phyloP scores from a whole-genome alignment of 2,888 invertebrate genomes.

The Coelinius sp. region DNA sequence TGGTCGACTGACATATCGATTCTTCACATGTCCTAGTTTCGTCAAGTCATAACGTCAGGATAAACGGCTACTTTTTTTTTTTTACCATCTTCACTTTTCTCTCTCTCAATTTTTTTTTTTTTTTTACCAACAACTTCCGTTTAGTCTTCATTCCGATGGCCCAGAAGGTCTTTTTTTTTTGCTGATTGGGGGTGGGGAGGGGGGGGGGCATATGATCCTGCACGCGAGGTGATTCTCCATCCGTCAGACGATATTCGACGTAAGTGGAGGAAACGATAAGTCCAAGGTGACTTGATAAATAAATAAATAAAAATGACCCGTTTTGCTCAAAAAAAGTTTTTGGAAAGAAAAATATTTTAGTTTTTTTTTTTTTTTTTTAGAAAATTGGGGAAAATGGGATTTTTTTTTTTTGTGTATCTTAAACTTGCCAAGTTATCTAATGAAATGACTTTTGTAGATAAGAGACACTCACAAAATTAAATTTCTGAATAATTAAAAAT shows the following conservation, averaged over 20 bases:
- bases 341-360: too few relatives aligned
- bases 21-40: slow-evolving; percentile 61
- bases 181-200: not conserved
- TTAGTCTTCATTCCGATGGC: slow-evolving; percentile 12
- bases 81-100: not conserved
- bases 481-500: not conserved
- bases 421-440: too few relatives aligned
- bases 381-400: too few relatives aligned
- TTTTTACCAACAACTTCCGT: slow-evolving; percentile 7
- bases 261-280: slow-evolving; percentile 2
- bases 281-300: slow-evolving; percentile 21
- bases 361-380: too few relatives aligned
- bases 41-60: slow-evolving; percentile 55
- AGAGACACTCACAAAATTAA: not conserved
- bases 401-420: too few relatives aligned
- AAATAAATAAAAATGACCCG: not conserved
- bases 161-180: not conserved
- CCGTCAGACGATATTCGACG: slow-evolving; percentile 4
- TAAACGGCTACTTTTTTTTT: slow-evolving; percentile 27
- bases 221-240: slow-evolving; percentile 23
- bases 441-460: not conserved
- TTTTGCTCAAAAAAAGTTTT: too few relatives aligned
- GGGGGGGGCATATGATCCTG: slow-evolving; percentile 18
- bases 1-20: slow-evolving; percentile 64
- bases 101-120: slow-evolving; percentile 1